phyloP scores from a whole-genome alignment of 2,888 invertebrate species.

The Nephrotoma appendiculata region DNA sequence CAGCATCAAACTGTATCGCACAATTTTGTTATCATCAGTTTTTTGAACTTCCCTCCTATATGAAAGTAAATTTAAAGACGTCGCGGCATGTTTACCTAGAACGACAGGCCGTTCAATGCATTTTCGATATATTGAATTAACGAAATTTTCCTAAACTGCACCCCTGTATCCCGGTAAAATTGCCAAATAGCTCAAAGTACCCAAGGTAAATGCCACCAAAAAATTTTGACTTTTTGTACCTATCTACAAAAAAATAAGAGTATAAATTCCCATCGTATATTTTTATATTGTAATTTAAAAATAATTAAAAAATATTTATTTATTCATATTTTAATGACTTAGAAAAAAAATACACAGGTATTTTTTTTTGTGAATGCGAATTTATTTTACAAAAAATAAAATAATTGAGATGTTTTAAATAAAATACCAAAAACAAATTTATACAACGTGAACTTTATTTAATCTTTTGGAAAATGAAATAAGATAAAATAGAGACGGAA shows the following conservation, averaged over 20 bases:
- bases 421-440: background rate
- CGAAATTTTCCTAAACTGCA: no score
- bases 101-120: no score
- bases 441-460: background rate
- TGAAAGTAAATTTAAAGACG: no score
- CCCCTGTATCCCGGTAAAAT: no score
- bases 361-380: background rate
- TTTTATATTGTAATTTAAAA: background rate
- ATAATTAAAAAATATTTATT: background rate
- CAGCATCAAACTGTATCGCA: no score
- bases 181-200: no score
- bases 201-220: no score
- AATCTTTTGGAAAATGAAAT: background rate
- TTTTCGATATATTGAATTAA: no score
- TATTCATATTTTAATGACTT: background rate
- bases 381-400: background rate
- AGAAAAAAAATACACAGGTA: background rate
- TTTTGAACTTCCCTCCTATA: no score
- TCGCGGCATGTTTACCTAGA: no score
- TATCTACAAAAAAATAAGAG: background rate
- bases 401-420: background rate
- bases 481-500: background rate
- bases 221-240: no score
- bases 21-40: no score
- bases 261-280: background rate